A percentile compares a stretch with the other conserved stretches of the same genome.
Conservation (phyloP, 2,113 vertebrate genomes). For the Calyptommatus sinebrachiatus region DNA sequence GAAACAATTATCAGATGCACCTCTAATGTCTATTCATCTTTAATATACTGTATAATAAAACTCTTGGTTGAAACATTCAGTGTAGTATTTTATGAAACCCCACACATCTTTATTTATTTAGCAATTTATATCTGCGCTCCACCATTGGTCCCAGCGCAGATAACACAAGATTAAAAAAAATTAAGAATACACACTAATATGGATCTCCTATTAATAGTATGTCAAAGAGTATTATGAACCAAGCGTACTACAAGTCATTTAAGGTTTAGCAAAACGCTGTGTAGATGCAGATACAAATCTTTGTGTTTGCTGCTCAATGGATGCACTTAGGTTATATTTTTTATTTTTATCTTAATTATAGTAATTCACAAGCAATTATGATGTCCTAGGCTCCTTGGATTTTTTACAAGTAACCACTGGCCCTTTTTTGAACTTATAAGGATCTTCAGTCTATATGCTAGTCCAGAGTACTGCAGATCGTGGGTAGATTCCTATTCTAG, state of each 20-base stretch:
- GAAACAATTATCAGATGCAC: background rate
- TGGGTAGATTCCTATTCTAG: too few relatives aligned
- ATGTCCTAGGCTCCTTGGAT: background rate
- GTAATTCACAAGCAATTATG: background rate
- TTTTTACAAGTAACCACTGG: too few relatives aligned
- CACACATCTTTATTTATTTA: too few relatives aligned
- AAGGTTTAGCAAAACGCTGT: background rate
- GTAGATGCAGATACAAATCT: background rate
- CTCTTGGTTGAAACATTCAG: background rate
- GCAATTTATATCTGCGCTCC: too few relatives aligned
- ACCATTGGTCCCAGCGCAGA: too few relatives aligned
- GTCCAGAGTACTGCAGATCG: too few relatives aligned
- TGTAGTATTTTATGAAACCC: too few relatives aligned
- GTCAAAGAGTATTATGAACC: background rate
- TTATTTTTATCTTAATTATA: too few relatives aligned
- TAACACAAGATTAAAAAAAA: too few relatives aligned
- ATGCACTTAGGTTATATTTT: background rate
- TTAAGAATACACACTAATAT: background rate
- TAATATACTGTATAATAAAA: background rate
- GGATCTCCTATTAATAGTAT: background rate
- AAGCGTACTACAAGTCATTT: background rate
- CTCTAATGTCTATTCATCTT: background rate
- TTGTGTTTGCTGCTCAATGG: background rate
- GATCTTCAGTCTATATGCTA: too few relatives aligned
- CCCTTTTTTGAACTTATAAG: too few relatives aligned